Conservation (phyloP, 2,888 invertebrate species). For the Tortricodes alternella region DNA sequence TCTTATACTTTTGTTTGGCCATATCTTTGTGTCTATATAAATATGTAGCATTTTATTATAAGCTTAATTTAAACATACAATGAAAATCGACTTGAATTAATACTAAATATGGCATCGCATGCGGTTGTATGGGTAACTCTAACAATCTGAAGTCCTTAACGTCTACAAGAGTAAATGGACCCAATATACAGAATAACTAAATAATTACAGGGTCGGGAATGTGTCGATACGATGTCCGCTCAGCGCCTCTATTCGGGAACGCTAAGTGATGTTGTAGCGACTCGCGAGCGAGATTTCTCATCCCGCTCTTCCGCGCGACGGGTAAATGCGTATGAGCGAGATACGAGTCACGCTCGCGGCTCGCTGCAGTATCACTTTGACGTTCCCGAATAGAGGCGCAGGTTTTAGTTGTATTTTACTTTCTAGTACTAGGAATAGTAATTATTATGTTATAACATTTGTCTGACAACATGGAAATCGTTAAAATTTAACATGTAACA, state of each 20-base stretch:
- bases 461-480: constrained; percentile 57
- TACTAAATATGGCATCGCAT: constrained; percentile 77
- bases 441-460: constrained; percentile 37
- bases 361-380: too few relatives aligned
- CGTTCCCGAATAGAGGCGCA: too few relatives aligned
- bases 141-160: constrained; percentile 40
- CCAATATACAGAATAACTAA: constrained; percentile 65
- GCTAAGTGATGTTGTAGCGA: too few relatives aligned
- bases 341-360: too few relatives aligned
- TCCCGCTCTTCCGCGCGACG: too few relatives aligned
- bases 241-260: too few relatives aligned
- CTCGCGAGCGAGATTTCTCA: too few relatives aligned
- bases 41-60: neutral
- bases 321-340: too few relatives aligned
- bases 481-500: constrained; percentile 73
- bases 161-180: constrained; percentile 43
- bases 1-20: too few relatives aligned
- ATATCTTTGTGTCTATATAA: neutral
- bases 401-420: constrained; percentile 33
- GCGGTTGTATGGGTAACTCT: constrained; percentile 72
- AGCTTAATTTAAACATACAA: constrained; percentile 10
- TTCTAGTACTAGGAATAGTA: constrained; percentile 43
- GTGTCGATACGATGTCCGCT: constrained; percentile 46
- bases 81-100: constrained; percentile 39
- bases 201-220: constrained; percentile 58